Conservation (phyloP, 2,888 invertebrate genomes). For the Amiota minor region DNA sequence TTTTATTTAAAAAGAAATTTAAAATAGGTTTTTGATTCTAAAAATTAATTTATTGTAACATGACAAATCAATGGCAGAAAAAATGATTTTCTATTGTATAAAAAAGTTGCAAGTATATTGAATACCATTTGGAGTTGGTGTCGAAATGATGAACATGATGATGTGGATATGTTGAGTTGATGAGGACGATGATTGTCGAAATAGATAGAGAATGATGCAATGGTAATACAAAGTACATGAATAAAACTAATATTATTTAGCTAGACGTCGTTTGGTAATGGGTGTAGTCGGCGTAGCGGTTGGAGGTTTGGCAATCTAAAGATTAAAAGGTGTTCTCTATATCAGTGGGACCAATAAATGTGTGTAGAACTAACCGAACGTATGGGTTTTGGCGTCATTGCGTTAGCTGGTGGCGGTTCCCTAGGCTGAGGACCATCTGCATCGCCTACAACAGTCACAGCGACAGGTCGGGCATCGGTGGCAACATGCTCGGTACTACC, state of each 20-base stretch:
- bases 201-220: background rate
- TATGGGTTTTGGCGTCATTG: constrained; percentile 70
- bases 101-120: background rate
- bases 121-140: too few species aligned
- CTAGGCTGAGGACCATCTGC: constrained; percentile 69
- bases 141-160: too few species aligned
- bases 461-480: constrained; percentile 74
- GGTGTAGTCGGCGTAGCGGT: constrained; percentile 71
- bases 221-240: background rate
- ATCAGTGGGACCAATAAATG: background rate
- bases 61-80: background rate
- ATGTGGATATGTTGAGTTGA: background rate
- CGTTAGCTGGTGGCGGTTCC: constrained; percentile 70
- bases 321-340: background rate
- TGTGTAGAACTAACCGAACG: constrained; percentile 59
- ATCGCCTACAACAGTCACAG: constrained; percentile 72
- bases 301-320: constrained; percentile 70
- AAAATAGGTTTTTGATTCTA: background rate
- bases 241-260: constrained; percentile 48
- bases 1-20: background rate
- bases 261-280: constrained; percentile 64
- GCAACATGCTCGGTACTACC: constrained; percentile 75
- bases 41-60: constrained; percentile 1
- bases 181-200: background rate
- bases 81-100: background rate